Conservation (phyloP, 2,797 vertebrate genomes). For the Amblyraja radiata region DNA sequence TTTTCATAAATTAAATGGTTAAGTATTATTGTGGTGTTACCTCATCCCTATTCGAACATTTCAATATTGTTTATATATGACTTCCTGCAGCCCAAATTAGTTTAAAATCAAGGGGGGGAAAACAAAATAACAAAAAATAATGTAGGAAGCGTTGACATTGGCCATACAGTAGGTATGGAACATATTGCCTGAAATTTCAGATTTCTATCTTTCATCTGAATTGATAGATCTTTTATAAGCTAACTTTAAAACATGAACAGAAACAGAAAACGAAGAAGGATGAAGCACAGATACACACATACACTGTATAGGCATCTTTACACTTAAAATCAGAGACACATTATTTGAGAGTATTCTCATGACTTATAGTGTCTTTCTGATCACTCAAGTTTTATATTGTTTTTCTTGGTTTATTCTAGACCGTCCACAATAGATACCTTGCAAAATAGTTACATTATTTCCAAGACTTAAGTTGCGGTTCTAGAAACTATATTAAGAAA, state of each 20-base stretch:
- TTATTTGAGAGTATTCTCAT: neutral
- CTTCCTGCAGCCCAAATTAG: neutral
- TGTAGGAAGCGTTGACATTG: neutral
- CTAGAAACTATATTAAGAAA: neutral
- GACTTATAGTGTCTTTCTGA: neutral
- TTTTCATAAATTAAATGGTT: neutral
- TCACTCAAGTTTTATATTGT: neutral
- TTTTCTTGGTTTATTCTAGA: neutral
- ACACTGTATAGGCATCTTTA: neutral
- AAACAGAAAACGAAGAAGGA: neutral
- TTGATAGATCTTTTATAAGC: neutral
- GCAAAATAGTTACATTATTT: neutral
- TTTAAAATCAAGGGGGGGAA: neutral
- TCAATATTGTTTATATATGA: neutral
- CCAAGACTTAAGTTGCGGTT: neutral
- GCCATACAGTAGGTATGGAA: neutral
- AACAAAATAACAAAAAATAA: neutral
- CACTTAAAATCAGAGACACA: neutral
- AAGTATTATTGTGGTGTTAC: neutral
- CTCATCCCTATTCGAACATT: neutral
- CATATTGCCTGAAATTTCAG: neutral
- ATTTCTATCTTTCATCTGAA: neutral
- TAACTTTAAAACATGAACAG: neutral
- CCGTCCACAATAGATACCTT: neutral
- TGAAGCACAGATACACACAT: neutral